Evolutionary conservation across 2,888 invertebrate species (phyloP), one percentile per base, ranked within the genome.

Genomic region (Physocephala rufipes): DNA sequence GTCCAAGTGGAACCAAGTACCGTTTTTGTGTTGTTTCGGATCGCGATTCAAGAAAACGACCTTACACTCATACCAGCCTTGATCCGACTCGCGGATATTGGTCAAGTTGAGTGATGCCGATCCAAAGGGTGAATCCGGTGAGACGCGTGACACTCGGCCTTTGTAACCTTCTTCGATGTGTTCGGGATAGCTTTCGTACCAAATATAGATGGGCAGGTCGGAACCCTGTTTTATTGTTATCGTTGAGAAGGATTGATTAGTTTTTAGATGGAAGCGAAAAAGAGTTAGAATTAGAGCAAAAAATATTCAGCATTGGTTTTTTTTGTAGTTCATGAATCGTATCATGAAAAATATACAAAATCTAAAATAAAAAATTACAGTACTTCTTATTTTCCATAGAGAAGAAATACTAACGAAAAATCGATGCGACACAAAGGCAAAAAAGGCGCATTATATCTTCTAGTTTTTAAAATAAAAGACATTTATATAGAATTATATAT

Each of bases 1-100:
- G 89, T 96, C 96, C 87, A 98, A 91, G 88, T 97, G 96, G 89
- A 97, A 96, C 97, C 97, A 97, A 83, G 97, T 96, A 85, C 97
- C 97, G 88, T 95, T 95, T 88, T 95, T 95, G 89, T 93, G 91
- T 86, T 92, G 92, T 87, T 95, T 95, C 80, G 95, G 95, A 81
- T 94, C 93, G 81, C 96, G 93, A 88, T 96, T 96, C 88, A 97
- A 93, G 89, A 96, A 97, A 87, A 95, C 95, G 88, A 97, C 95
- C 88, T 91, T 92, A 88, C 95, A 96, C 89, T 95, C 94, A 90
- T 95, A 97, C 97, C 97, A 97, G 86, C 97, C 97, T 86, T 95
- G 94, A 88, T 98, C 97, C 82, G 93, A 90, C 87, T 96, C 96
- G 78, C 92, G 91, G 84, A 97, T 96, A 86, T 95, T 93, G 86